Conservation (phyloP, 1,140 invertebrate species). For the Rhopalosiphum padi region DNA sequence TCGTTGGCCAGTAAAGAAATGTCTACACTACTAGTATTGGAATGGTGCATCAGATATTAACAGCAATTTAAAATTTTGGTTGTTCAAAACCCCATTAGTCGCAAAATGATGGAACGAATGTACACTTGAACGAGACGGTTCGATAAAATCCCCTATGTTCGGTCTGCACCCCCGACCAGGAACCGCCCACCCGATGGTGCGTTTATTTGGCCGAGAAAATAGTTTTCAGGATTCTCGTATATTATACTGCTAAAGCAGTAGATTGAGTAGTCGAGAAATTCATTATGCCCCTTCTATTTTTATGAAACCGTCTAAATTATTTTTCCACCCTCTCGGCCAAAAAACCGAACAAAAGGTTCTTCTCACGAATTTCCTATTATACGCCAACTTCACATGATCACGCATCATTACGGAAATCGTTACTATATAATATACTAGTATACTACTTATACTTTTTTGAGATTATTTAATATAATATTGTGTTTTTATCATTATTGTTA, state of each 20-base stretch:
- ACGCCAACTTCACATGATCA: neutral
- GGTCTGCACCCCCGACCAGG: too few species aligned
- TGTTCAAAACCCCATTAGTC: neutral
- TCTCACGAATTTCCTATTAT: neutral
- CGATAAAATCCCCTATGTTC: slow-evolving; percentile 20
- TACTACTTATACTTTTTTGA: neutral
- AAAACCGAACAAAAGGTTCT: slow-evolving; percentile 14
- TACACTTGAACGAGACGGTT: neutral
- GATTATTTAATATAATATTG: neutral
- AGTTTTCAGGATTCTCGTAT: neutral
- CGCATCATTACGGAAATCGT: neutral
- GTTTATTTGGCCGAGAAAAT: slow-evolving; percentile 11
- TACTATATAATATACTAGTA: neutral
- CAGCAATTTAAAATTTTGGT: neutral
- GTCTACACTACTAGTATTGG: neutral
- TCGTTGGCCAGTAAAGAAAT: neutral
- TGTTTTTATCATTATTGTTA: neutral
- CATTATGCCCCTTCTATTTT: neutral
- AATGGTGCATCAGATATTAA: neutral
- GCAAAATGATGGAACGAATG: neutral
- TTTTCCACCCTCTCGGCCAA: neutral
- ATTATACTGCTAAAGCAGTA: neutral
- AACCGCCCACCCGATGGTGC: neutral
- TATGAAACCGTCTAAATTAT: neutral
- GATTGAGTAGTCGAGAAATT: slow-evolving; percentile 1